phyloP scores from a whole-genome alignment of 2,888 invertebrate species.

The Mellilla xanthometata region DNA sequence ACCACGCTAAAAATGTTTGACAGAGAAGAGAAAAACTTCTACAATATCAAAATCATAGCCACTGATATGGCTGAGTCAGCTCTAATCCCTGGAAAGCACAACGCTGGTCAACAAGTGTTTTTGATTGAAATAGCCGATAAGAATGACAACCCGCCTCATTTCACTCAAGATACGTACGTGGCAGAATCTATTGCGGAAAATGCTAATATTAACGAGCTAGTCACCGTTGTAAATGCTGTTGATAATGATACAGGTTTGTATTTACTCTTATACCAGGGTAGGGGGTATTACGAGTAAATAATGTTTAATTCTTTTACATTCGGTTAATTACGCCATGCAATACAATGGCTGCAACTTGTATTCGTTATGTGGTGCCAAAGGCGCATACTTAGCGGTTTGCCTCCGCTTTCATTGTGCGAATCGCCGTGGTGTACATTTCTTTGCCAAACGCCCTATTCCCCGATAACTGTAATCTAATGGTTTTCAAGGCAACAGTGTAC shows the following conservation, averaged over 20 bases:
- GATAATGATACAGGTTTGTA: slow-evolving; percentile 90
- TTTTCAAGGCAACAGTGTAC: too few relatives aligned
- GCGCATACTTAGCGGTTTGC: too few relatives aligned
- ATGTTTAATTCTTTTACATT: too few relatives aligned
- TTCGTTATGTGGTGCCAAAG: too few relatives aligned
- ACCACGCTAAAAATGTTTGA: slow-evolving; percentile 92
- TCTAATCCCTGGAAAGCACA: slow-evolving; percentile 84
- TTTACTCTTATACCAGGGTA: too few relatives aligned
- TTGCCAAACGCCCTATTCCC: too few relatives aligned
- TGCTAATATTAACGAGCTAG: slow-evolving; percentile 90
- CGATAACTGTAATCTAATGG: too few relatives aligned
- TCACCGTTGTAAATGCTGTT: slow-evolving; percentile 93
- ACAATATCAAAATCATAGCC: slow-evolving; percentile 95
- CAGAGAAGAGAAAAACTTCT: slow-evolving; percentile 91
- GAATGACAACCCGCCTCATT: slow-evolving; percentile 97
- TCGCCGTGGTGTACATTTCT: too few relatives aligned
- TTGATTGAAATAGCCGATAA: slow-evolving; percentile 96
- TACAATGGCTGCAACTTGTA: too few relatives aligned
- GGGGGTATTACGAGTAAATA: too few relatives aligned
- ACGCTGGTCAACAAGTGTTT: slow-evolving; percentile 91
- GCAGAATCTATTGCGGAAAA: slow-evolving; percentile 91
- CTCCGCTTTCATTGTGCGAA: too few relatives aligned
- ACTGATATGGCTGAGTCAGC: slow-evolving; percentile 95
- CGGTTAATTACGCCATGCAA: too few relatives aligned
- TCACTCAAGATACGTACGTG: slow-evolving; percentile 88